Evolutionary conservation across 2,888 invertebrate species (phyloP).

Genomic region (Ophioninae sp.): DNA sequence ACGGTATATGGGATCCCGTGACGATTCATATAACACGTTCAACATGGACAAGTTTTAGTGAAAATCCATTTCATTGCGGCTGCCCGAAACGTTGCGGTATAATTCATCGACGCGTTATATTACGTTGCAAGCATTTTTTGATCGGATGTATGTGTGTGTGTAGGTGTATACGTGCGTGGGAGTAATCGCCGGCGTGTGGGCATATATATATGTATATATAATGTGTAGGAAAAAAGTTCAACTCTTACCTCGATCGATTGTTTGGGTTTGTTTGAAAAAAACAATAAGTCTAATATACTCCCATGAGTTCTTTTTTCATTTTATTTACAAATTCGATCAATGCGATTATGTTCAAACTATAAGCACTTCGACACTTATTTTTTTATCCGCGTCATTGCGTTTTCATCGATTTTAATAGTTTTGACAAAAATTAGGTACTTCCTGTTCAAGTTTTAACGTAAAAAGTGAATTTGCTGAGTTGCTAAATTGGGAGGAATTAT

Average conservation of each 20-base stretch:
- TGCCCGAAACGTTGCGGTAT: conserved; percentile 21
- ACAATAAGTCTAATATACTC: neutral
- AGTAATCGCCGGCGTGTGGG: neutral
- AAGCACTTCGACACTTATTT: too few relatives aligned
- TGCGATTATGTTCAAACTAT: too few relatives aligned
- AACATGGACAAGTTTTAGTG: too few relatives aligned
- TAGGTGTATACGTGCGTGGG: too few relatives aligned
- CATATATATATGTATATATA: conserved; percentile 6
- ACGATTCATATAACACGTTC: too few relatives aligned
- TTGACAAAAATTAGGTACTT: neutral
- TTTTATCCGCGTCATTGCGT: too few relatives aligned
- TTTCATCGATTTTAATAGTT: neutral
- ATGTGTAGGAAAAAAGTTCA: neutral
- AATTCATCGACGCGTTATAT: conserved; percentile 17
- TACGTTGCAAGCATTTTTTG: conserved; percentile 33
- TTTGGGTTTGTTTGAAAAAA: neutral
- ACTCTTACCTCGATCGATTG: neutral
- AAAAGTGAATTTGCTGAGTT: neutral
- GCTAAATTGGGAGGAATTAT: neutral
- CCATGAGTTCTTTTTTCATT: neutral
- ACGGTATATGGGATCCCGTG: neutral
- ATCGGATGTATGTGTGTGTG: conserved; percentile 14
- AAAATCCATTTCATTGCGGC: conserved; percentile 17
- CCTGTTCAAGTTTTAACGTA: neutral
- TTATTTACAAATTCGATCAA: neutral